Conservation (phyloP, 2,113 vertebrate species). For the Indri indri region DNA sequence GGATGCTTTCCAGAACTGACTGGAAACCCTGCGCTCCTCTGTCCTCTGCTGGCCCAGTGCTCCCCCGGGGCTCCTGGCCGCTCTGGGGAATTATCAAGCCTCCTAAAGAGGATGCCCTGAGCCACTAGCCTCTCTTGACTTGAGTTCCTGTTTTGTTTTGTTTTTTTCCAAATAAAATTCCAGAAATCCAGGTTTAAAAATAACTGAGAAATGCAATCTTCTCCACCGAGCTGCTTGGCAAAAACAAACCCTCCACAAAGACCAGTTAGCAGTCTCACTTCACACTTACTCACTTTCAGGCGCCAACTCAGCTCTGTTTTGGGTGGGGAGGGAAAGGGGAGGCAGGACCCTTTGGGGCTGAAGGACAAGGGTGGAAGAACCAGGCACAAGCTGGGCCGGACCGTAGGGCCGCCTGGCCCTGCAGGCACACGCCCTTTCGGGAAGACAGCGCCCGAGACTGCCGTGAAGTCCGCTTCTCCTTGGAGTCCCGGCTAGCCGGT, state of each 20-base stretch:
- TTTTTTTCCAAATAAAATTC: constrained; percentile 62
- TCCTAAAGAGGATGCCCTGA: neutral
- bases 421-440: constrained; percentile 19
- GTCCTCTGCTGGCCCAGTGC: neutral
- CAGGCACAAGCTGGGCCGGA: neutral
- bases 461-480: constrained; percentile 41
- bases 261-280: constrained; percentile 58
- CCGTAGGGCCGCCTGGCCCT: fast-evolving
- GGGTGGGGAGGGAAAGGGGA: constrained; percentile 9
- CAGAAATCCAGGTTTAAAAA: constrained; percentile 77
- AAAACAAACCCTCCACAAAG: constrained; percentile 60
- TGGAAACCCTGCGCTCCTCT: neutral
- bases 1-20: neutral
- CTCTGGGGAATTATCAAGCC: neutral
- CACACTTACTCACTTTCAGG: constrained; percentile 74
- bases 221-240: constrained; percentile 56
- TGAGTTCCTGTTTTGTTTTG: constrained; percentile 30
- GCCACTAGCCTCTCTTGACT: neutral
- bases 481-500: constrained; percentile 58
- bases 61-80: neutral
- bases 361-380: neutral
- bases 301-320: neutral
- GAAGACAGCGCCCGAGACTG: constrained; percentile 28
- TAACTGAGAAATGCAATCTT: constrained; percentile 69
- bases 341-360: neutral